phyloP scores from a whole-genome alignment of 2,113 vertebrate species.

The Pholis gunnellus region DNA sequence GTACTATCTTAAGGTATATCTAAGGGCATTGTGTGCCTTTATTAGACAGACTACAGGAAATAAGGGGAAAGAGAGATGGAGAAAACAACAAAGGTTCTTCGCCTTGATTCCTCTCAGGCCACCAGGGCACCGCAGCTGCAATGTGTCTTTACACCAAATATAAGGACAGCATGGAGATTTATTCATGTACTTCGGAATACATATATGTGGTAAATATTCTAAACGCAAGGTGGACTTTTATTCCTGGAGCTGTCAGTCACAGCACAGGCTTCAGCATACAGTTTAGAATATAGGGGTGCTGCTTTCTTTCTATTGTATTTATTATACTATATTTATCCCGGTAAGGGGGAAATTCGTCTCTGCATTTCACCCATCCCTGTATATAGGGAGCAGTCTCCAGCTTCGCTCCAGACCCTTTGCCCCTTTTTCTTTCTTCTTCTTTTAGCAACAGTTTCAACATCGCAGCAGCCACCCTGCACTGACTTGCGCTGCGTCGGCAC shows the following conservation, averaged over 20 bases:
- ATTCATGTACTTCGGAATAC: not conserved
- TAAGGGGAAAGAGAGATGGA: conserved; percentile 21
- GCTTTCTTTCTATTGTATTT: no score
- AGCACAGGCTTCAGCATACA: not conserved
- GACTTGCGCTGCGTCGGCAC: conserved; percentile 44
- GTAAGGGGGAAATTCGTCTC: no score
- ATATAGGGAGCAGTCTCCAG: no score
- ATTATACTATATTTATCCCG: no score
- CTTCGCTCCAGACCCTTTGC: not conserved
- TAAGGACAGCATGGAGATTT: not conserved
- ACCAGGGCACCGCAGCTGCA: not conserved
- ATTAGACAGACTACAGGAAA: conserved; percentile 51
- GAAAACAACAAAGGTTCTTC: conserved; percentile 15
- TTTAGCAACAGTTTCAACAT: conserved; percentile 36
- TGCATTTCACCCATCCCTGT: no score
- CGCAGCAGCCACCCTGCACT: conserved; percentile 32
- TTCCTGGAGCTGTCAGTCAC: not conserved
- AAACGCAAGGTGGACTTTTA: not conserved
- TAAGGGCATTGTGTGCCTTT: conserved; percentile 35
- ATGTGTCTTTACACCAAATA: not conserved
- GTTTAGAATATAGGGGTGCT: not conserved
- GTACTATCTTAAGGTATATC: conserved; percentile 7
- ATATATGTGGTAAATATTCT: not conserved
- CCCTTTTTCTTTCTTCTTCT: not conserved
- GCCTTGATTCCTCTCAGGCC: not conserved